A percentile compares a stretch with the other conserved stretches of the same genome.
phyloP scores from a whole-genome alignment of 2,888 invertebrate genomes.

The Thalpophila matura region DNA sequence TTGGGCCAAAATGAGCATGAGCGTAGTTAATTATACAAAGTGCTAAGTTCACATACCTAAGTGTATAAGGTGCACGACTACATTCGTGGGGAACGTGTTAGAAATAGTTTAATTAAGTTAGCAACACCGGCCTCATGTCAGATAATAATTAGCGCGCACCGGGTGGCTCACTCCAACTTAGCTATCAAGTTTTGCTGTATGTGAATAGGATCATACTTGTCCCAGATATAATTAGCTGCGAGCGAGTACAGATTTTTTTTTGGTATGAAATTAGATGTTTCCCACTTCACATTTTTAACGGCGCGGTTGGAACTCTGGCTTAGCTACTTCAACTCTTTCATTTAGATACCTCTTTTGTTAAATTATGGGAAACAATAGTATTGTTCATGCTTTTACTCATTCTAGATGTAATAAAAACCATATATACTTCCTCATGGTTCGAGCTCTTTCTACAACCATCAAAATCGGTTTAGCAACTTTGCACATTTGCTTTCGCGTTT shows the following conservation, averaged over 20 bases:
- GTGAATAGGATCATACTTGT: conserved; percentile 16
- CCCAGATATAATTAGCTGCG: conserved; percentile 29
- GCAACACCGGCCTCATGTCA: conserved; percentile 55
- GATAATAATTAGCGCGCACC: conserved; percentile 57
- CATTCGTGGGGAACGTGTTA: conserved; percentile 22
- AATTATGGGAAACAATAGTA: no score
- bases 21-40: conserved; percentile 38
- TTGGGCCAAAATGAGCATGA: conserved; percentile 13
- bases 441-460: no score
- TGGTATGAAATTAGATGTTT: background rate
- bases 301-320: no score
- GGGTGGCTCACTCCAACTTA: conserved; percentile 37
- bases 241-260: conserved; percentile 6
- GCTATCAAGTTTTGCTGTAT: conserved; percentile 30
- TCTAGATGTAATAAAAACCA: no score
- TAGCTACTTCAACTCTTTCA: no score
- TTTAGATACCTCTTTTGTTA: no score
- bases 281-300: no score
- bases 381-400: no score
- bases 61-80: background rate
- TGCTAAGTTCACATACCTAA: conserved; percentile 20
- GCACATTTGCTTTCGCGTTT: no score
- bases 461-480: no score
- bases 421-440: no score
- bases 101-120: conserved; percentile 65